Evolutionary conservation across 2,113 vertebrate genomes (phyloP), one percentile per base, ranked within the genome.

Genomic region (Hylia prasina): DNA sequence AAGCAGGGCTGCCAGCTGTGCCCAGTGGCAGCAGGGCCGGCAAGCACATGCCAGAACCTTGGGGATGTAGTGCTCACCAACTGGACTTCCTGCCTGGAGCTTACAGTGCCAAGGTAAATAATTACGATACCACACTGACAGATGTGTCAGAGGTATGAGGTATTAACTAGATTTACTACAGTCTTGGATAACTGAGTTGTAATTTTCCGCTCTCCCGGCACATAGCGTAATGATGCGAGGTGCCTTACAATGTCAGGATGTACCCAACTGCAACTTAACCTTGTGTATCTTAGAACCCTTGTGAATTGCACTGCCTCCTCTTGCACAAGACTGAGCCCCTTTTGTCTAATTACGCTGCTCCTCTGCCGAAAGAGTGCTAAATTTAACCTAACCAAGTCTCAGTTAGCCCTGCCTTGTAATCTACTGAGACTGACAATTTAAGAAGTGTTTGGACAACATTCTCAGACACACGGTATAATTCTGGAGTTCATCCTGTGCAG

Each of bases 191-290:
- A 92, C 35, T 5, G 17, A 50, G 35, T 58, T 63, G 92, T 83
- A 86, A 70, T 75, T 92, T 95, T 95, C 72, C 2, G 2, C 64
- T 83, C 50, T 69, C 58, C 66, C 58, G 81, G 79, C 54, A 77
- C 0, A 0, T 17, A 71, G 50, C 2, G 0, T 25, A 69, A 73
- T 0, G 0, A 72, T 17, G 33, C 0, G 0, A 80, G 30, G 40
- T 20, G 61, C 13, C 37, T 40, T 39, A 63, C 37, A 42, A 68
- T 27, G 45, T 61, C 73, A 45, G 10, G 13, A 64, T 1, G 7
- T 60, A 69, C 40, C 68, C 48, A 87, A 11, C 40, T 48, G 53
- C 50, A 92, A 30, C 48, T 64, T 68, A n/a, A 68, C 28, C 57
- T 53, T 72, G 30, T 35, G 0, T 14, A 13, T 10, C 47, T 42